These are phyloP conservation scores for Caranx ignobilis DNA, from an alignment of 2,113 vertebrate species.

Conservation along the genomic window DNA sequence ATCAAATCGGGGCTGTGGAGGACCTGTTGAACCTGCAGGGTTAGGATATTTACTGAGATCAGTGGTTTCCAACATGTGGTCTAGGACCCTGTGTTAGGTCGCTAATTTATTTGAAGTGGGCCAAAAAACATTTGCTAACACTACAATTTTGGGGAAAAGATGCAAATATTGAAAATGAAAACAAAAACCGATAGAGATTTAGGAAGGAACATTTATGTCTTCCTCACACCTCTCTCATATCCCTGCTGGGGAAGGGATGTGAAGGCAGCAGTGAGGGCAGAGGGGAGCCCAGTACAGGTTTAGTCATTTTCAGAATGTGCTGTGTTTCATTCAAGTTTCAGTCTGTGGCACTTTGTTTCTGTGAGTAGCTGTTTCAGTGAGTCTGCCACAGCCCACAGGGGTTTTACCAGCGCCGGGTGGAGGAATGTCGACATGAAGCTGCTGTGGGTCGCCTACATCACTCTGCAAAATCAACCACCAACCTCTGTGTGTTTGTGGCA, in stretches of 20 bases:
- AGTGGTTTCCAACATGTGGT: too few species aligned
- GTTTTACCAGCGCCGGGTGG: neutral
- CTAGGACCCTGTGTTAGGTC: too few species aligned
- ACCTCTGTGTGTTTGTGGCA: neutral
- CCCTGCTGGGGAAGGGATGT: too few species aligned
- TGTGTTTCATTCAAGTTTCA: neutral
- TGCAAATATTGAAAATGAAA: too few species aligned
- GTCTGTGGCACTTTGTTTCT: neutral
- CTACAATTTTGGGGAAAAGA: too few species aligned
- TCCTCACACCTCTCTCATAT: neutral
- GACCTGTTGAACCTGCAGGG: neutral
- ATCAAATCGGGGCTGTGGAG: neutral
- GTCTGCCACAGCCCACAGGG: neutral
- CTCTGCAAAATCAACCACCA: conserved; percentile 10
- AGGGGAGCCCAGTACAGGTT: neutral
- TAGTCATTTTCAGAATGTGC: neutral
- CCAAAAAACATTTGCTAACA: too few species aligned
- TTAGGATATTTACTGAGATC: too few species aligned
- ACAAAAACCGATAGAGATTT: too few species aligned
- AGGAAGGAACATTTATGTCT: too few species aligned
- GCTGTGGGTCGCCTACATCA: conserved; percentile 9
- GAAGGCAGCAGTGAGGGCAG: too few species aligned
- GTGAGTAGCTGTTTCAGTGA: neutral
- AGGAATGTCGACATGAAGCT: conserved; percentile 21
- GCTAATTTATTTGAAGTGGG: too few species aligned